A percentile compares a stretch with the other conserved stretches of the same genome.
These are phyloP conservation scores for Phocoena sinus DNA, from an alignment of 2,113 vertebrate genomes.

Conservation along the genomic window DNA sequence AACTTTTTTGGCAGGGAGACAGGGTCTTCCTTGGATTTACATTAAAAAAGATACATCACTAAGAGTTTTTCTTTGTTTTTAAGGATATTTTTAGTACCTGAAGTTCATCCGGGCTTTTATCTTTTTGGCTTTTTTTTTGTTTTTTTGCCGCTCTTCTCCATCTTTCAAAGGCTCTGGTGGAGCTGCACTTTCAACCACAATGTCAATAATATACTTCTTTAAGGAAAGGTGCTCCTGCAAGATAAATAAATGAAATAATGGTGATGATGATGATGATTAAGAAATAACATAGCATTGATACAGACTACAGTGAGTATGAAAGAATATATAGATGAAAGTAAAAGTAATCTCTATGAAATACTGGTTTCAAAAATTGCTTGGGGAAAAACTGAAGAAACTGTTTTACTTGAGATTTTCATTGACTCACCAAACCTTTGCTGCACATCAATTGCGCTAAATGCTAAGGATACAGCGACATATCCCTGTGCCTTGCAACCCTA, in stretches of 20 bases:
- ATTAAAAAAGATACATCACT: slow-evolving; percentile 54
- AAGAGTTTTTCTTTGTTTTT: background rate
- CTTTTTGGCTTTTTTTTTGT: slow-evolving; percentile 95
- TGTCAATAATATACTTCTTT: slow-evolving; percentile 97
- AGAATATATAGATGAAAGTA: background rate
- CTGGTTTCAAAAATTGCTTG: background rate
- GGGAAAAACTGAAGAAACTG: background rate
- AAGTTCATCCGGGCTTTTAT: slow-evolving; percentile 96
- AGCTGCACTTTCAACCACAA: slow-evolving; percentile 89
- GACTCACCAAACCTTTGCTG: background rate
- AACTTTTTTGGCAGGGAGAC: slow-evolving; percentile 67
- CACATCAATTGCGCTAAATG: background rate
- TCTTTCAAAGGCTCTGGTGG: slow-evolving; percentile 88
- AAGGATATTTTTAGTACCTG: slow-evolving; percentile 82
- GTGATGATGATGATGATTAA: background rate
- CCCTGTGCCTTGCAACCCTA: background rate
- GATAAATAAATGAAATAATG: slow-evolving; percentile 14
- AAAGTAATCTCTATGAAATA: background rate
- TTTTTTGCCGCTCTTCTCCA: slow-evolving; percentile 93
- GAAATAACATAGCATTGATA: background rate
- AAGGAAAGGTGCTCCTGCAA: slow-evolving; percentile 95
- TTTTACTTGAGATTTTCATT: background rate
- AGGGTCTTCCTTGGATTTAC: slow-evolving; percentile 9
- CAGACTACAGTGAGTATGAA: rapidly evolving
- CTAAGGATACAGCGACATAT: background rate